Base-by-base conservation (phyloP, 2,888 invertebrate species). In the Cylloceria caligata region DNA sequence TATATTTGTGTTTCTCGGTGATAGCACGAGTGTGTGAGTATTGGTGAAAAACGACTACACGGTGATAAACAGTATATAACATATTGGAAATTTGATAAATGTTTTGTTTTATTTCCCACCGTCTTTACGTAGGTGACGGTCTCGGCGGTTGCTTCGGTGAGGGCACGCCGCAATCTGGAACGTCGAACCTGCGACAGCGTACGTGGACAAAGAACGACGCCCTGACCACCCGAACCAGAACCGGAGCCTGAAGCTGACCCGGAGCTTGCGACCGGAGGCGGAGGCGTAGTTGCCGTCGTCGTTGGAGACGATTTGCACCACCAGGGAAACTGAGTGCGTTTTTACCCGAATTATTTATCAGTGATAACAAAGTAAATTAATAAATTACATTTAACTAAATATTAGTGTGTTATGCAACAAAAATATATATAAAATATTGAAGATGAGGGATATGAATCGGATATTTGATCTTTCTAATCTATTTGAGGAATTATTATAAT, bases 161-260 rank as follows among this genome's bases (percentile, higher is more conserved):
- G 96, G 92, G 97, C 97, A 93, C 97, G 95, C 93, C 97, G 95
- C 94, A 97, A 95, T 92, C 96, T 95, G 93, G 96, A 95, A 91
- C 97, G 95, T 92, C 97, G 96, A 92, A 96, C 96, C 95, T 97
- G 97, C 94, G 97, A 96, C 95, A 97, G 95, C 93, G 97, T 97
- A 94, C 97, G 96, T 92, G 97, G 97, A 94, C 97, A 97, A 94
- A 97, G 96, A 93, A 97, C 96, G 94, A 97, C 96, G 93, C 97
- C 97, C 96, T 96, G 96, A 91, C 93, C 93, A 77, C 89, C 88
- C 84, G 89, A 88, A 80, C 88, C 88, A 72, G 88, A 88, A 76
- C 85, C 87, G 65, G 87, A 82, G 83, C 88, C 87, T 64, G 89
- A 86, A 69, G 87, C 87, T 71, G 88, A 84, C 76, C 85, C 88